phyloP scores from a whole-genome alignment of 1,140 invertebrate genomes.

The Halictus rubicundus region DNA sequence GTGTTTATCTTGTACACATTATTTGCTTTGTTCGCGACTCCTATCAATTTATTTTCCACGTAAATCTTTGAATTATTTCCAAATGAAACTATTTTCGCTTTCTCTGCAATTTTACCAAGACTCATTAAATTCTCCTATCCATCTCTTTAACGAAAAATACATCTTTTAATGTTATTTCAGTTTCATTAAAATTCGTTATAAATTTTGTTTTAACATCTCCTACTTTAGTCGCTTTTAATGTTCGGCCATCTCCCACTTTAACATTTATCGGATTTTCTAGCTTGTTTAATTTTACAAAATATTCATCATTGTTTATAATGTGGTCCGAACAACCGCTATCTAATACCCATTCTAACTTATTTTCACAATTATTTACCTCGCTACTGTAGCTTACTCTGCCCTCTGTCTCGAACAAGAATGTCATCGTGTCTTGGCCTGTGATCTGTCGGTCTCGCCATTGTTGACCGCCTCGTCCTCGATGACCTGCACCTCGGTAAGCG shows the following conservation, averaged over 20 bases:
- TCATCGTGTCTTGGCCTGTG: neutral
- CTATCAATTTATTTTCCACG: constrained; percentile 2
- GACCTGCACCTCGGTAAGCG: neutral
- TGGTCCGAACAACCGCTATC: constrained; percentile 51
- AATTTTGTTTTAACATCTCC: constrained; percentile 31
- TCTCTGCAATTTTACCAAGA: constrained; percentile 17
- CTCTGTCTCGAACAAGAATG: neutral
- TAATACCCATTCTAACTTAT: constrained; percentile 51
- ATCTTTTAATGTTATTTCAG: neutral
- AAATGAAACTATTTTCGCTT: constrained; percentile 22
- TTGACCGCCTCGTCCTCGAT: neutral
- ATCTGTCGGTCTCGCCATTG: neutral
- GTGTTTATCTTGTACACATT: constrained; percentile 15
- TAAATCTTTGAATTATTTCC: constrained; percentile 25
- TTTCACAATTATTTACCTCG: constrained; percentile 1
- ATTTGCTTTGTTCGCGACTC: constrained; percentile 11
- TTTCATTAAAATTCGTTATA: neutral
- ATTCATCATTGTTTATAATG: constrained; percentile 27
- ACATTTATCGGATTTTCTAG: constrained; percentile 42
- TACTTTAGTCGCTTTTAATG: constrained; percentile 49
- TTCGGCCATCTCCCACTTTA: constrained; percentile 48
- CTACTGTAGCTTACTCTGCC: neutral
- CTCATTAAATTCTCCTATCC: constrained; percentile 37
- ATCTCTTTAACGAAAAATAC: constrained; percentile 33
- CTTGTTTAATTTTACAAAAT: neutral